A percentile compares a stretch with the other conserved stretches of the same genome.
Conservation (phyloP, 2,113 vertebrate genomes). For the Oncorhynchus gorbuscha region DNA sequence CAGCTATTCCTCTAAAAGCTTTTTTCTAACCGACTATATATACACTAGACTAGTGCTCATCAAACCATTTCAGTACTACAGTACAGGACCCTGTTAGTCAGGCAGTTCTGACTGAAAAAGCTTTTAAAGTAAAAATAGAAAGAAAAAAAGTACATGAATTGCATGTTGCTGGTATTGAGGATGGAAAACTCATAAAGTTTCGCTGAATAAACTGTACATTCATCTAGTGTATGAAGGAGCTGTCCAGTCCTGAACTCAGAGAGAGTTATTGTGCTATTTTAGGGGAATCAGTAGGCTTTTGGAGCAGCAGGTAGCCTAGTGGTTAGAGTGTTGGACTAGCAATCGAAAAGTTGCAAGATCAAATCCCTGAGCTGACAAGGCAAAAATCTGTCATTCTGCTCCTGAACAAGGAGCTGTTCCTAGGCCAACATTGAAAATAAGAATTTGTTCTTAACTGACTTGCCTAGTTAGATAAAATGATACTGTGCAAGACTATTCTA, state of each 20-base stretch:
- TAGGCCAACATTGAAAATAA: too few species aligned
- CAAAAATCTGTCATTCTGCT: too few species aligned
- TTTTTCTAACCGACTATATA: slow-evolving; percentile 55
- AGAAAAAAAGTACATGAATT: too few species aligned
- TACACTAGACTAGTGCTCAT: slow-evolving; percentile 35
- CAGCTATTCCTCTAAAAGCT: slow-evolving; percentile 40
- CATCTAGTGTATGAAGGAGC: slow-evolving; percentile 25
- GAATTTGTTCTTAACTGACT: too few species aligned
- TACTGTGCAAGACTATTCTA: not conserved
- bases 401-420: too few species aligned
- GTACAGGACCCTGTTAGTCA: slow-evolving; percentile 31
- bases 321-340: too few species aligned
- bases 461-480: too few species aligned
- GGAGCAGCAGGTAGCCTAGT: too few species aligned
- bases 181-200: not conserved
- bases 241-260: slow-evolving; percentile 56
- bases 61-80: slow-evolving; percentile 49
- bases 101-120: slow-evolving; percentile 46
- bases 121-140: slow-evolving; percentile 39
- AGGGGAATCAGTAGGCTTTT: not conserved
- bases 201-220: not conserved
- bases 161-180: not conserved
- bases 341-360: too few species aligned
- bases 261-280: not conserved
- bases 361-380: too few species aligned